Base-by-base conservation (phyloP, 1,140 invertebrate species). In the Eubasilissa regina region DNA sequence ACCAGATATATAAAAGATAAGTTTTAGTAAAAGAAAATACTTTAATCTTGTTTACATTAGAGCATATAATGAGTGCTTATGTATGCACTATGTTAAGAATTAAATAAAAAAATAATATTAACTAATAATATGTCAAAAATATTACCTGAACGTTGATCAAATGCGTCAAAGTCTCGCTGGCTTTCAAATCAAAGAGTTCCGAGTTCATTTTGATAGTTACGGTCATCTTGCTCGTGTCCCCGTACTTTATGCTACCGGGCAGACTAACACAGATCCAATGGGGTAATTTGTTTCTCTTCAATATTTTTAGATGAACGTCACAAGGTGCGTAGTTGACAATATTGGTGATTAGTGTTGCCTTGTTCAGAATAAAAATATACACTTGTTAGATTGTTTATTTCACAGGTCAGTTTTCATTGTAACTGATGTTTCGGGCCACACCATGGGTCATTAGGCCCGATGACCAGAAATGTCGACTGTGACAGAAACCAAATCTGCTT, bases 101-200 rank as follows among this genome's bases (percentile, higher is more conserved):
- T n/a, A 55, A 15, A 3, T 4, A 55, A 55, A 9, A 15, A 55
- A 15, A 9, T 8, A 55, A 55, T 15, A 51, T 3, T 51, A 51
- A 3, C 48, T 51, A 51, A 11, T n/a, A 53, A 53, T 53, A 9
- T 9, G 7, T n/a, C 13, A 8, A 8, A 13, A 53, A 53, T 53
- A 15, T 48, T 73, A 74, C 70, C 70, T 55, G 53, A 55, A 74
- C 56, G 7, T 74, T 74, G 13, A 74, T 58, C 4, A 56, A 13
- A 68, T n/a, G n/a, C 1, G 64, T 13, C 15, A 68, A 68, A 3
- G 13, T 21, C 17, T 74, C 70, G 6, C n/a, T 43, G 15, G 15
- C 44, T 7, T 44, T 74, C 7, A 43, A 10, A 15, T 55, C 17
- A 4, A 70, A 47, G 8, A 48, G 47, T 70, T 70, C 66, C 10